phyloP scores from a whole-genome alignment of 2,797 vertebrate genomes.

The Myotis pilosus region DNA sequence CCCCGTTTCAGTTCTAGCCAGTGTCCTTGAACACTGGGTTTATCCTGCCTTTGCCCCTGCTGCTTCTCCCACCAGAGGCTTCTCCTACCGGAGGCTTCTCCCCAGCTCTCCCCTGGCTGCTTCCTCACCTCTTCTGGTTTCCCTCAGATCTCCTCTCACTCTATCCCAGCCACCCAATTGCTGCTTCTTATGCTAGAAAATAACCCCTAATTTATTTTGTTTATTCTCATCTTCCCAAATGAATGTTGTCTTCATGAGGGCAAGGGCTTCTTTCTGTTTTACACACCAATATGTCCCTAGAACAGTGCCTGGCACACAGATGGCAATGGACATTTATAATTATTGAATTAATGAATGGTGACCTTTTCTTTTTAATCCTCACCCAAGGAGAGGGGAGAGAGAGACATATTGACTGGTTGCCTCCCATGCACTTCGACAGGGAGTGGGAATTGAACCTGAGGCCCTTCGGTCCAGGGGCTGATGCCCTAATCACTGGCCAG shows the following conservation, averaged over 20 bases:
- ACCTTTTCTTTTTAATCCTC: background rate
- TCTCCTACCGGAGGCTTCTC: too few relatives aligned
- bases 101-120: too few relatives aligned
- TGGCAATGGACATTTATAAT: background rate
- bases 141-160: background rate
- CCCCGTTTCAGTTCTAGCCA: background rate
- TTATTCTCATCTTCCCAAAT: background rate
- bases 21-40: background rate
- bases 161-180: background rate
- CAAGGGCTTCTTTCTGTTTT: background rate
- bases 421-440: too few relatives aligned
- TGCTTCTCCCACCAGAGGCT: background rate
- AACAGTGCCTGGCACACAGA: background rate
- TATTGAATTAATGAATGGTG: background rate
- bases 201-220: background rate
- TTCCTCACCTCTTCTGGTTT: background rate
- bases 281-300: background rate
- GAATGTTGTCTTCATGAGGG: background rate
- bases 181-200: background rate
- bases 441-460: too few relatives aligned
- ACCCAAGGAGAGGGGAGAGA: too few relatives aligned
- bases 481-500: too few relatives aligned
- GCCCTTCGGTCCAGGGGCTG: too few relatives aligned
- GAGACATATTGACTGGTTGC: too few relatives aligned
- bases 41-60: background rate